These are phyloP conservation scores for Pandemis heparana DNA, from an alignment of 2,888 invertebrate genomes.

Conservation along the genomic window DNA sequence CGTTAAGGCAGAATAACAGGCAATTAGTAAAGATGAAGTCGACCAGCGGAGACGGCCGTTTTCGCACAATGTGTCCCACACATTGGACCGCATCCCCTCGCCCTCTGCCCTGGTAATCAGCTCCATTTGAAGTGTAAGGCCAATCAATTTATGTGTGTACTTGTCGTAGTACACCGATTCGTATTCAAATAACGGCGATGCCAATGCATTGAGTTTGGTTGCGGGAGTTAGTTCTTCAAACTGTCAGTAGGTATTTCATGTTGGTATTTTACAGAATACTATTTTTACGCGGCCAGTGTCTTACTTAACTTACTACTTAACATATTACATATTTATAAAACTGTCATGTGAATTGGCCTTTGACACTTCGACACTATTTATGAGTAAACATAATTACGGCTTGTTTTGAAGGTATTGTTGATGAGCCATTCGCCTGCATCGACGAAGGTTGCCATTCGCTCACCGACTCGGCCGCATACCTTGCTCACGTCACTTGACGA, in stretches of 20 bases:
- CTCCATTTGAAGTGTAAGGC: slow-evolving; percentile 42
- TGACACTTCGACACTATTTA: slow-evolving; percentile 20
- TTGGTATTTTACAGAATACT: neutral
- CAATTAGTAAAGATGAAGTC: slow-evolving; percentile 77
- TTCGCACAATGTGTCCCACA: slow-evolving; percentile 83
- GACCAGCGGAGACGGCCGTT: slow-evolving; percentile 54
- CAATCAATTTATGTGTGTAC: slow-evolving; percentile 23
- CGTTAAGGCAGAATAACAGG: slow-evolving; percentile 78
- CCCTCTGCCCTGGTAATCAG: slow-evolving; percentile 50
- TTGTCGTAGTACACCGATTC: neutral
- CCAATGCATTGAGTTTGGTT: neutral
- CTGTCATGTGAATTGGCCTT: slow-evolving; percentile 6
- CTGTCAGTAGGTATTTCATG: neutral
- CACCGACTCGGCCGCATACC: slow-evolving; percentile 22
- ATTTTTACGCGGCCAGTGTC: neutral
- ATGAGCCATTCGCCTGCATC: slow-evolving; percentile 36
- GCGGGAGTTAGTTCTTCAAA: neutral
- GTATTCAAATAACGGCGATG: neutral
- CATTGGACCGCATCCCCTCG: slow-evolving; percentile 73
- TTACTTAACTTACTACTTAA: neutral
- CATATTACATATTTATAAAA: neutral
- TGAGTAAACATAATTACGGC: slow-evolving; percentile 27
- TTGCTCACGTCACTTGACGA: slow-evolving; percentile 25
- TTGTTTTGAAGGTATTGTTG: slow-evolving; percentile 30
- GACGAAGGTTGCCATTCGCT: slow-evolving; percentile 37